phyloP scores from a whole-genome alignment of 2,888 invertebrate genomes.

The Listrodromus nycthemerus region DNA sequence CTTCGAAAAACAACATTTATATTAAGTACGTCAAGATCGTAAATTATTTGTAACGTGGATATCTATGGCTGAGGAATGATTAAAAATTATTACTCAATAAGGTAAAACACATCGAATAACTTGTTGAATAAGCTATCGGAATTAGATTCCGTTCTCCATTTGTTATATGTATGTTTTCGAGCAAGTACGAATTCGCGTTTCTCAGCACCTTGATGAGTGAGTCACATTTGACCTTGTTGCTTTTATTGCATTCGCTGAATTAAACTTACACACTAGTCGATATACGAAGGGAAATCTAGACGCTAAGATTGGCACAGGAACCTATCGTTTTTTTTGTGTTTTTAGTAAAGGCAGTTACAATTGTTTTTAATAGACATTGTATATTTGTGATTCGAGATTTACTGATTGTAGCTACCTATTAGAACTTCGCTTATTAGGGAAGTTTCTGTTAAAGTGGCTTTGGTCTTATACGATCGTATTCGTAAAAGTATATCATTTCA shows the following conservation, averaged over 20 bases:
- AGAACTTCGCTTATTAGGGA: not conserved
- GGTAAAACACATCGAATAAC: slow-evolving; percentile 29
- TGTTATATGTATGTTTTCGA: slow-evolving; percentile 26
- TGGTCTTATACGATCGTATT: not conserved
- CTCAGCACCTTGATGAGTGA: slow-evolving; percentile 48
- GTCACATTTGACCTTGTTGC: slow-evolving; percentile 33
- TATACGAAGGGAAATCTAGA: slow-evolving; percentile 31
- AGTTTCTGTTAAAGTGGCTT: not conserved
- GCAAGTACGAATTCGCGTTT: slow-evolving; percentile 47
- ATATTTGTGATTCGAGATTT: not conserved
- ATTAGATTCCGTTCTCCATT: slow-evolving; percentile 33
- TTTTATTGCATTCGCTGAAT: slow-evolving; percentile 22
- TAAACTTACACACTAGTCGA: slow-evolving; percentile 55
- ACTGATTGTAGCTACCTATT: not conserved
- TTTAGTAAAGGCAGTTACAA: slow-evolving; percentile 58
- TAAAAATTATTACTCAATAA: slow-evolving; percentile 38
- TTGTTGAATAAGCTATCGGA: slow-evolving; percentile 26
- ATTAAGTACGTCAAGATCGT: slow-evolving; percentile 40
- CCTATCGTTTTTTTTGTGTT: slow-evolving; percentile 42
- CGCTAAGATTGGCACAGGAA: slow-evolving; percentile 35
- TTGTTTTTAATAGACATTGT: slow-evolving; percentile 24
- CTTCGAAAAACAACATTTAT: not conserved
- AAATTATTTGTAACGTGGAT: slow-evolving; percentile 27
- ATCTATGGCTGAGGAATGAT: slow-evolving; percentile 47
- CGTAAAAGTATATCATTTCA: not conserved